A percentile compares a stretch with the other conserved stretches of the same genome.
phyloP scores from a whole-genome alignment of 2,888 invertebrate genomes.

The Heteropelma amictum region DNA sequence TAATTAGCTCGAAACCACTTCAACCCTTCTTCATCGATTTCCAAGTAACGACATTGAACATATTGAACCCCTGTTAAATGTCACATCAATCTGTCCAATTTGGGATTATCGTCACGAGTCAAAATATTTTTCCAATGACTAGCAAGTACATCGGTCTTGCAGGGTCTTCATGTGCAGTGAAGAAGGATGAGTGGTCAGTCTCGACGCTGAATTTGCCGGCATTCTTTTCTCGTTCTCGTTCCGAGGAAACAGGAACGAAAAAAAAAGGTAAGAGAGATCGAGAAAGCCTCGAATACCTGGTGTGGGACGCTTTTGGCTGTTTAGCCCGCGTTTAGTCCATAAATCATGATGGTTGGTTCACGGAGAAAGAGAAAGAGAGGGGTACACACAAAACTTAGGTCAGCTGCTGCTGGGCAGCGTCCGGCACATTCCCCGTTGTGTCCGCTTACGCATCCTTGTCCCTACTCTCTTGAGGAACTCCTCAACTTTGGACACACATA shows the following conservation, averaged over 20 bases:
- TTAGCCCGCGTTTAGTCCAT: conserved; percentile 66
- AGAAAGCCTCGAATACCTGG: conserved; percentile 68
- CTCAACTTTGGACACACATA: conserved; percentile 35
- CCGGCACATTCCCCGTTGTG: conserved; percentile 60
- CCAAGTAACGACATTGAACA: background rate
- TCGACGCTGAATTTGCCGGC: conserved; percentile 24
- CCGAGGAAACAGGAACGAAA: conserved; percentile 35
- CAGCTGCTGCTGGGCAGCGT: conserved; percentile 64
- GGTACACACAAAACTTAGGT: conserved; percentile 56
- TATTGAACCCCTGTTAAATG: background rate
- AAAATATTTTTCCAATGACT: conserved; percentile 71
- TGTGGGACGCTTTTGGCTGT: conserved; percentile 66
- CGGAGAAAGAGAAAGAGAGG: conserved; percentile 23
- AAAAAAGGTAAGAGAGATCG: conserved; percentile 50
- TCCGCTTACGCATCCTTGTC: conserved; percentile 56
- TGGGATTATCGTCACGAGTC: conserved; percentile 64
- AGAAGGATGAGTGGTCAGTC: conserved; percentile 4
- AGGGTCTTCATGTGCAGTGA: background rate
- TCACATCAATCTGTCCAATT: conserved; percentile 24
- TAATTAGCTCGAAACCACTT: too few relatives aligned
- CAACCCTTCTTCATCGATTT: background rate
- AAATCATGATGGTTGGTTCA: conserved; percentile 70
- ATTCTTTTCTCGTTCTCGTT: conserved; percentile 27
- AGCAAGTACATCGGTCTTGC: conserved; percentile 44
- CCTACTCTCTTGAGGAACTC: conserved; percentile 30